Evolutionary conservation across 2,888 invertebrate genomes (phyloP), one percentile per base, ranked within the genome.

Genomic region (Cataglyphis albicans): DNA sequence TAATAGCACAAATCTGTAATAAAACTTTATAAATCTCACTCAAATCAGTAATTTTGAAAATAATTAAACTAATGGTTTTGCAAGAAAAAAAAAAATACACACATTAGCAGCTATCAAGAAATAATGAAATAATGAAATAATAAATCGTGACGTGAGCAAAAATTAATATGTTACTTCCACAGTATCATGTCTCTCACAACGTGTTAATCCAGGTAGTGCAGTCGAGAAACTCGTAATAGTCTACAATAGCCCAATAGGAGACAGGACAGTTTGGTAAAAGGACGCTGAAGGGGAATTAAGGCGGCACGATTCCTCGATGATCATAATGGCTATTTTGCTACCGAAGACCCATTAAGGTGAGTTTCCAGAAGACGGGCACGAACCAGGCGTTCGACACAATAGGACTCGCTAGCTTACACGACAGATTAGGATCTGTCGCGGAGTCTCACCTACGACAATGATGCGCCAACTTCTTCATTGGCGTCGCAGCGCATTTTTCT

Each of bases 401-500:
- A 86, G 91, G 81, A 68, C 86, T 88, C 87, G 89, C 86, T 89
- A 89, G 82, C 91, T 88, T 91, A 91, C 92, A 87, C 88, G 91
- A 91, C 89, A 93, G 94, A 94, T 94, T 94, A 94, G 91, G 92
- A 94, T 93, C 92, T 90, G 70, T 73, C 82, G 86, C 90, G 87
- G 89, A 87, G 89, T 92, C 91, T 93, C 93, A 93, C 92, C 92
- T 92, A 86, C 87, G 89, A 93, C 93, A 93, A 93, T 92, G 92
- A 93, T 92, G 92, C 89, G 91, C 91, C 92, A 92, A 93, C 91
- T 93, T 87, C 88, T 80, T 84, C 89, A 86, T 90, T 89, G 89
- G 83, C 88, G 89, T 89, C 76, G 87, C 87, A 88, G 29, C 38
- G 18, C 10, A 21, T 35, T 57, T 63, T 15, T 68, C 29, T 38